Conservation (phyloP, 2,113 vertebrate genomes). For the Hydrolagus affinis region DNA sequence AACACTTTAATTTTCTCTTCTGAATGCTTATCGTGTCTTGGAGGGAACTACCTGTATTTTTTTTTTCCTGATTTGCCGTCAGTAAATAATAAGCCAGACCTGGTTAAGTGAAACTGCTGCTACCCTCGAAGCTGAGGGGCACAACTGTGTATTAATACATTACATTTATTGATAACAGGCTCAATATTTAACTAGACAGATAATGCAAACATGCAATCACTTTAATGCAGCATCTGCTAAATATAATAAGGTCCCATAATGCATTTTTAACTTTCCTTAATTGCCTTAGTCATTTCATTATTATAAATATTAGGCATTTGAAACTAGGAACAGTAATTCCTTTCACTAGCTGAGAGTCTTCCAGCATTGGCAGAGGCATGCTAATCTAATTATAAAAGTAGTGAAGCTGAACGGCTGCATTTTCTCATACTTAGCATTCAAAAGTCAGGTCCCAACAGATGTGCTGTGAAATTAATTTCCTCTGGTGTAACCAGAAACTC, state of each 20-base stretch:
- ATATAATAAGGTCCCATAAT: slow-evolving; percentile 81
- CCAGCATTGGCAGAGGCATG: slow-evolving; percentile 77
- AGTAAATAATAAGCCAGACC: slow-evolving; percentile 34
- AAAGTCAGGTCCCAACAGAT: slow-evolving; percentile 95
- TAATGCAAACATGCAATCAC: slow-evolving; percentile 52
- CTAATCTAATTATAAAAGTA: slow-evolving; percentile 99
- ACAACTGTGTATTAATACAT: slow-evolving; percentile 44
- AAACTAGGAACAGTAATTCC: slow-evolving; percentile 79
- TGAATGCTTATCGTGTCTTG: neutral
- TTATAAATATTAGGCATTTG: slow-evolving; percentile 92
- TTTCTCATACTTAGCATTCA: slow-evolving; percentile 96
- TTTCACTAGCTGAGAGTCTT: slow-evolving; percentile 77
- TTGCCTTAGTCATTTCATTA: slow-evolving; percentile 87
- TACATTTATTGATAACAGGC: slow-evolving; percentile 51
- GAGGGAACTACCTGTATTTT: slow-evolving; percentile 40
- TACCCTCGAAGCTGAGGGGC: slow-evolving; percentile 42
- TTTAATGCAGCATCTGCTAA: slow-evolving; percentile 72
- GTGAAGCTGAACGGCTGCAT: slow-evolving; percentile 83
- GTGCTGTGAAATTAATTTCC: slow-evolving; percentile 99
- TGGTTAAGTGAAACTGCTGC: slow-evolving; percentile 38
- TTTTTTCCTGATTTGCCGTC: slow-evolving; percentile 39
- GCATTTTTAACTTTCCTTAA: slow-evolving; percentile 93
- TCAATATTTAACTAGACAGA: slow-evolving; percentile 67
- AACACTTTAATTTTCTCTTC: slow-evolving; percentile 15
- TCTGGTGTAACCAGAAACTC: slow-evolving; percentile 98